Base-by-base conservation (phyloP, 1,140 invertebrate species). In the Macrobrachium nipponense region DNA sequence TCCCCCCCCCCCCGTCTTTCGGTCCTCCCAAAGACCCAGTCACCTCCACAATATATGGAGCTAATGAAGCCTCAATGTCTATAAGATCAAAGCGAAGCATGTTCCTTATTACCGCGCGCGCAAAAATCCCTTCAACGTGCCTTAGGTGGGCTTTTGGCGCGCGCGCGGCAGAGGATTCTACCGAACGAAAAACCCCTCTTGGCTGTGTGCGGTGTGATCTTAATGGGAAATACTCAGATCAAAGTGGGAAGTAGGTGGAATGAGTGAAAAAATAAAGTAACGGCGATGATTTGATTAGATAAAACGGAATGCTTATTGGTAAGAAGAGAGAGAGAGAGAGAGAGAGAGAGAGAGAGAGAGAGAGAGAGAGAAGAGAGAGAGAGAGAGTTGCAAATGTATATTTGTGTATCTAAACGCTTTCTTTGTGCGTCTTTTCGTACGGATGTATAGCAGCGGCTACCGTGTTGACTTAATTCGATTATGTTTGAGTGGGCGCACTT, bases 351-450 rank as follows among this genome's bases (percentile, higher is more conserved):
- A 51, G 73, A 76, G 43, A 51, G 43, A 36, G 70, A 73, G 70
- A 73, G 43, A 76, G 43, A 36, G n/a, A 68, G 27, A 20, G 80
- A 70, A n/a, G 64, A 59, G 64, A 81, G 64, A 66, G 61, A 66
- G 12, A 68, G 79, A 70, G 62, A 44, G 79, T 66, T 14, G 51
- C 43, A 66, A 23, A 43, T 23, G 51, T 36, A 68, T 43, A 64
- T 8, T 18, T 66, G 58, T 64, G 27, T 20, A 62, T 18, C 17
- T 51, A 51, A 51, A 51, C 51, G 51, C 51, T 51, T 51, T 51
- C 51, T 51, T 51, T 51, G 51, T 51, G 51, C 12, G 51, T 51
- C 8, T 51, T 8, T 51, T 51, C 51, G 51, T 51, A 5, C 51
- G 51, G 51, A 20, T 15, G 68, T 70, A n/a, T n/a, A 23, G 17